A percentile compares a stretch with the other conserved stretches of the same genome.
Evolutionary conservation across 64 coral and sea anemone species (phyloP).

Genomic region (Porites australiensis): DNA sequence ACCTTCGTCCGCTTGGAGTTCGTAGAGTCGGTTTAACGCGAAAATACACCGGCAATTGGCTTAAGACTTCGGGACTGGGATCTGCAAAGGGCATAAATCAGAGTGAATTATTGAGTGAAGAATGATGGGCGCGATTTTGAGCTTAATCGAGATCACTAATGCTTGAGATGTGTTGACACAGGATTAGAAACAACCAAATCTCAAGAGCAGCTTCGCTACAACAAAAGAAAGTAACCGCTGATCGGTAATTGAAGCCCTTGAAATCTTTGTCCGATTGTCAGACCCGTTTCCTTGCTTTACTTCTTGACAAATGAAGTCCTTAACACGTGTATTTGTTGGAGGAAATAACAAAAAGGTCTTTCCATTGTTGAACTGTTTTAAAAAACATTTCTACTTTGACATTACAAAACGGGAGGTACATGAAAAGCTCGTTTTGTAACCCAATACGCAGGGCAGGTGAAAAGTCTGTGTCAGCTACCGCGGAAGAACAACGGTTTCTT

Average conservation of each 20-base stretch:
- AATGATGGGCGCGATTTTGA: neutral
- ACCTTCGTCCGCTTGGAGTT: conserved; percentile 69
- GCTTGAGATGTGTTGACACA: conserved; percentile 50
- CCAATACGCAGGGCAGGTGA: conserved; percentile 24
- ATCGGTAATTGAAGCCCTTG: conserved; percentile 49
- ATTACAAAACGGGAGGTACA: conserved; percentile 8
- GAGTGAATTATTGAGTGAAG: neutral
- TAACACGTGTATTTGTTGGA: conserved; percentile 35
- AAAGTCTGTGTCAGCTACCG: neutral
- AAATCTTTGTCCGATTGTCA: conserved; percentile 33
- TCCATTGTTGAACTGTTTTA: conserved; percentile 19
- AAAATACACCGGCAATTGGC: conserved; percentile 70
- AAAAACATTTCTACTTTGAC: conserved; percentile 15
- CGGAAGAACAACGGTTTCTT: neutral
- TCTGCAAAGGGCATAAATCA: conserved; percentile 25
- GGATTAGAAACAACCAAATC: conserved; percentile 34
- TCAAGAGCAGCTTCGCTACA: conserved; percentile 47
- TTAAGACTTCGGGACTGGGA: conserved; percentile 76
- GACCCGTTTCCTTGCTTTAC: neutral
- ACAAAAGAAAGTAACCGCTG: conserved; percentile 35
- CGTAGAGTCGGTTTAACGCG: conserved; percentile 72
- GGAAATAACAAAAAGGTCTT: conserved; percentile 5
- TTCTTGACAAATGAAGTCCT: conserved; percentile 24
- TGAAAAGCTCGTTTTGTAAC: conserved; percentile 20
- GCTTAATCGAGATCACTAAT: conserved; percentile 7